Conservation (phyloP, 2,113 vertebrate species). For the Grallaria varia region DNA sequence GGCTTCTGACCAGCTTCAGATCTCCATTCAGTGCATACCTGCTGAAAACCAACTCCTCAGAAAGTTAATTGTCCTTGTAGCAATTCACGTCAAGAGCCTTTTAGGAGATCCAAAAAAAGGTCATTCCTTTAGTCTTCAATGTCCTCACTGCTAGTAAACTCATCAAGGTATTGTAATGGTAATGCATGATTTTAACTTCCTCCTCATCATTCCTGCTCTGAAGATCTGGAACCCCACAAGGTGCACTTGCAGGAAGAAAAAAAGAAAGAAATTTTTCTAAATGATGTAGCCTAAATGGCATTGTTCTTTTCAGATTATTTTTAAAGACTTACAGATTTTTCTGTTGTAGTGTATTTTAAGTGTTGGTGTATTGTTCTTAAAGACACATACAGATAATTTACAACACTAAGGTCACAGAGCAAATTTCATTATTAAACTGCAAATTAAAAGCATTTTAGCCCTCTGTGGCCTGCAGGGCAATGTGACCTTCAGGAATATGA, state of each 20-base stretch:
- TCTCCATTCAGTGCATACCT: neutral
- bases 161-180: neutral
- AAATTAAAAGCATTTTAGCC: neutral
- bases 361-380: neutral
- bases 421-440: neutral
- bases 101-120: neutral
- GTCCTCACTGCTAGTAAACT: neutral
- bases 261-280: neutral
- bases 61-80: neutral
- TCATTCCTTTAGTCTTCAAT: neutral
- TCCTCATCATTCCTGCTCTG: neutral
- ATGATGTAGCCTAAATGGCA: rapidly evolving
- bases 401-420: neutral
- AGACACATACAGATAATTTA: neutral
- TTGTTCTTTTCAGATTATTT: neutral
- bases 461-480: neutral
- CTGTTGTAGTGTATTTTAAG: neutral
- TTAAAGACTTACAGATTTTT: neutral
- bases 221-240: neutral
- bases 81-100: neutral
- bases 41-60: neutral
- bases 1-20: neutral
- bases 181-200: neutral
- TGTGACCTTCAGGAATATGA: neutral
- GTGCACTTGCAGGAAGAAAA: neutral